Percentiles rank a stretch among this genome's conserved stretches.
Conservation (phyloP, 2,797 vertebrate species). For the Erpetoichthys calabaricus region DNA sequence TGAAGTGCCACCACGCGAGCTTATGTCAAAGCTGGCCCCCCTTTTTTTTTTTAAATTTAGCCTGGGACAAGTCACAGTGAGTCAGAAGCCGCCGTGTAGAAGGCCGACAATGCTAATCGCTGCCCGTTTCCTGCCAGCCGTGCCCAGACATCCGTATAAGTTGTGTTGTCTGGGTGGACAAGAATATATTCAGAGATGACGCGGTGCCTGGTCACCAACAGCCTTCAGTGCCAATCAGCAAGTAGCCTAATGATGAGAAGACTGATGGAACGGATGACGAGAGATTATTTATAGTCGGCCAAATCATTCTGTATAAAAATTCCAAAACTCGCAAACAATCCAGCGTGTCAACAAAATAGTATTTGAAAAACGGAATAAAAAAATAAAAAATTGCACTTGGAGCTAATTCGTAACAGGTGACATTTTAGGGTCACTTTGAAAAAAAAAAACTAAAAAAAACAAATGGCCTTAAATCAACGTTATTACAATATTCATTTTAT, state of each 20-base stretch:
- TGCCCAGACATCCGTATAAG: constrained; percentile 3
- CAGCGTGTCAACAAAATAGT: constrained; percentile 2
- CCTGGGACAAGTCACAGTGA: too few relatives aligned
- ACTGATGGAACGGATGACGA: constrained; percentile 7
- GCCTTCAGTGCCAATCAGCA: constrained; percentile 2
- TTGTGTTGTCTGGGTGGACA: background rate
- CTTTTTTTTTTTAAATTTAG: too few relatives aligned
- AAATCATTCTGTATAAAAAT: constrained; percentile 2
- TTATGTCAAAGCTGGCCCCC: too few relatives aligned
- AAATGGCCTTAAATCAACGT: background rate
- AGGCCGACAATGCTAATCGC: constrained; percentile 7
- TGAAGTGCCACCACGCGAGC: too few relatives aligned
- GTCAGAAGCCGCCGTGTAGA: background rate
- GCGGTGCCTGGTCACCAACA: constrained; percentile 4
- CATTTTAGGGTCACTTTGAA: constrained; percentile 4
- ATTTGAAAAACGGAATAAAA: background rate
- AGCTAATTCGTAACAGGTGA: constrained; percentile 8
- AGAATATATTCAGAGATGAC: background rate
- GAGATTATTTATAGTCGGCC: constrained; percentile 11
- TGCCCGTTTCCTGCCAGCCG: constrained; percentile 2
- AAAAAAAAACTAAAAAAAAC: too few relatives aligned
- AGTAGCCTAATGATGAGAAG: background rate
- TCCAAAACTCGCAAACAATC: background rate
- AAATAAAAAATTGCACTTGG: background rate
- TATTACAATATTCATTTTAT: too few relatives aligned